Base-by-base conservation (phyloP, 2,888 invertebrate genomes). In the Sinelater perroti region DNA sequence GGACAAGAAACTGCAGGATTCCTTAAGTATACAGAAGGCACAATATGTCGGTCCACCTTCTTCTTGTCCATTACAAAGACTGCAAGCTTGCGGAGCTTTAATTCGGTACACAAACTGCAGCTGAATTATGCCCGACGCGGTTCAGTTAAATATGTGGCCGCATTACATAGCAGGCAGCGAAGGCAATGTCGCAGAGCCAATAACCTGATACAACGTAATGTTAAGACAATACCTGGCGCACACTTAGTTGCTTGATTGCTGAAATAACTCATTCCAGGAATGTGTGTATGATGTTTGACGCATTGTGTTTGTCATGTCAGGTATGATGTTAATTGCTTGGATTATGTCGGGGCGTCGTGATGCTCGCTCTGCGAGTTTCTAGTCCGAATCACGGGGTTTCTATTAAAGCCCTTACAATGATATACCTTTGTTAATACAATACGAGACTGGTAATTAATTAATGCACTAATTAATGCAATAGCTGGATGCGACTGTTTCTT, bases 191-290 rank as follows among this genome's bases (percentile, higher is more conserved):
- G 42, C 20, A 46, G 17, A 52, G 36, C 52, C 46, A 45, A 46
- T 52, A 57, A 57, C 30, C 46, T 16, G 44, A 46, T 42, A 35
- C 38, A 52, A 52, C 31, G 46, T 51, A 38, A 51, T 40, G 46
- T 40, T 52, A 57, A 57, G 57, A 57, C 57, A 57, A 57, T 57
- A 46, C 57, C 51, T 57, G 51, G 38, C 33, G 42, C 21, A 45
- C 45, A 28, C 30, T 46, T 46, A 33, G 30, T 52, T 57, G 52
- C 45, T 49, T 46, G 30, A 57, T 57, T 57, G 38, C 45, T 47
- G 52, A 57, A 57, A 57, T 57, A 57, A 57, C 33, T 51, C 51
- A 51, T 36, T 45, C 38, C 26, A 46, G 51, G 46, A 49, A 24
- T 36, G 51, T 51, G 40, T 36, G 51, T 51, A 46, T 36, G 42